These are phyloP conservation scores for Ophioninae sp. DNA, from an alignment of 2,888 invertebrate species.

Conservation along the genomic window DNA sequence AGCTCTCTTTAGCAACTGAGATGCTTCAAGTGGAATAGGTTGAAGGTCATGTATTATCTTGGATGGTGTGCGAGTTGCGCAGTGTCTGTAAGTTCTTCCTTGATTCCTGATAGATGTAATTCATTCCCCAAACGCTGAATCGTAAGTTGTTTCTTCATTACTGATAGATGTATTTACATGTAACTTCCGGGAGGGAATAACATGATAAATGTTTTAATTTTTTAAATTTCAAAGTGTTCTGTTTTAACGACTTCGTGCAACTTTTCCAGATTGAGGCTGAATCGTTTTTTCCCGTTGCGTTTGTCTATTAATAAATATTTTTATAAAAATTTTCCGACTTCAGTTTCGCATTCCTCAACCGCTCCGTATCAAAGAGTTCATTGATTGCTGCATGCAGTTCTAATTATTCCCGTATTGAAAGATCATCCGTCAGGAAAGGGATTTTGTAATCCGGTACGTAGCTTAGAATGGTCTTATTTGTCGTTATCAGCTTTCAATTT, in stretches of 20 bases:
- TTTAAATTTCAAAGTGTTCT: neutral
- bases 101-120: neutral
- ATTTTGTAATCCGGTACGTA: too few species aligned
- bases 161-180: neutral
- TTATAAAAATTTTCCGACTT: neutral
- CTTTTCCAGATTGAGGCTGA: neutral
- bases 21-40: too few species aligned
- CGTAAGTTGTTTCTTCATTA: neutral
- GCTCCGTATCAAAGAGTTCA: neutral
- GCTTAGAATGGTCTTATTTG: too few species aligned
- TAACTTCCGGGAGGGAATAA: neutral
- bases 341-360: neutral
- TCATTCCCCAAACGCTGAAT: too few species aligned
- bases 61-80: too few species aligned
- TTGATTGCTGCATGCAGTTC: neutral
- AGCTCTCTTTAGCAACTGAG: too few species aligned
- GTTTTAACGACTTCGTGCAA: neutral
- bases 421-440: neutral
- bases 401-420: neutral
- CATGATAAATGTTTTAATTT: neutral
- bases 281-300: neutral
- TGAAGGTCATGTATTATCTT: too few species aligned
- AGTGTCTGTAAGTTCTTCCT: neutral
- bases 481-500: too few species aligned
- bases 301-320: neutral